Conservation (phyloP, 1,140 invertebrate genomes). For the Sitobion miscanthi region DNA sequence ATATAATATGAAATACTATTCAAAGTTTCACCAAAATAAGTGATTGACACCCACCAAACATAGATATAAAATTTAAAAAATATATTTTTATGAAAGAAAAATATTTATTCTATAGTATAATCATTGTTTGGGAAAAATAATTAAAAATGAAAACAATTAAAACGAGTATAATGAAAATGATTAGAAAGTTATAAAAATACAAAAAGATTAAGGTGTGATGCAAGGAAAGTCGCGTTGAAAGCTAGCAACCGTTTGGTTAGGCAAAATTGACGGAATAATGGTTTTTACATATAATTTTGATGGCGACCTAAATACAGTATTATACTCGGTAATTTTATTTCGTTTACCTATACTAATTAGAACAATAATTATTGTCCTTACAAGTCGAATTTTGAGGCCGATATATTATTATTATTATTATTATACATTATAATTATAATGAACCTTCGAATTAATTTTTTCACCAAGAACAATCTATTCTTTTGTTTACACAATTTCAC, state of each 20-base stretch:
- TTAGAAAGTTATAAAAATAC: conserved; percentile 6
- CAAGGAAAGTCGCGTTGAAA: background rate
- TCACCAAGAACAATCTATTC: conserved; percentile 18
- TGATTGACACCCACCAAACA: background rate
- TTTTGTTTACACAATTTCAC: conserved; percentile 29
- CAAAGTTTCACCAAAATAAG: background rate
- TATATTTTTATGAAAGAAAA: background rate
- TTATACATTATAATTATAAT: conserved; percentile 17
- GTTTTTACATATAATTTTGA: conserved; percentile 13
- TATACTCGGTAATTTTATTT: conserved; percentile 8
- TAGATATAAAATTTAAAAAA: background rate
- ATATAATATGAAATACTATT: background rate
- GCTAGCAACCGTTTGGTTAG: background rate
- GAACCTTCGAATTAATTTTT: conserved; percentile 42
- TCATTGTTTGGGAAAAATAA: background rate
- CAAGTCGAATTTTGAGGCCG: background rate
- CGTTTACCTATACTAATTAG: background rate
- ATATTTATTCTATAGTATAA: background rate
- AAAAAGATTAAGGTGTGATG: background rate
- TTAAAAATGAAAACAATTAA: conserved; percentile 9
- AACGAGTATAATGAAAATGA: background rate
- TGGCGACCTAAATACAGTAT: background rate
- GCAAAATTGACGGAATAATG: background rate
- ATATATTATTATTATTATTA: background rate
- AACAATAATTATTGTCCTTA: background rate